Percentiles rank a stretch among this genome's conserved stretches.
Evolutionary conservation across 2,113 vertebrate genomes (phyloP).

Genomic region (Picathartes gymnocephalus): DNA sequence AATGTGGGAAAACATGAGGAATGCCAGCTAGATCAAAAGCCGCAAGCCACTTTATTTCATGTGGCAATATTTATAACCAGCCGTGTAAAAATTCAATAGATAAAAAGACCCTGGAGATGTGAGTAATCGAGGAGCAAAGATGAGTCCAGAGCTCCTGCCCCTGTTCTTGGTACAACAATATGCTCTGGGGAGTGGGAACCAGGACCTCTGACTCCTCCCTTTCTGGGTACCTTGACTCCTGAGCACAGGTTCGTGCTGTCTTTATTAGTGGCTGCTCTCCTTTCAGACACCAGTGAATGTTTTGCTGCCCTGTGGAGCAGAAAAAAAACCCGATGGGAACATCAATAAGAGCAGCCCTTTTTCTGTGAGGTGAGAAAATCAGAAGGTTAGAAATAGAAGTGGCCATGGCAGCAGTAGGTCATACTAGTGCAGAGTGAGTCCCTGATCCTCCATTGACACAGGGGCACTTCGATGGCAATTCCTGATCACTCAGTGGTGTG

Average conservation of each 20-base stretch:
- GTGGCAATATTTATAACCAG: background rate
- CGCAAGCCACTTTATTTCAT: background rate
- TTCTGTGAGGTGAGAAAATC: background rate
- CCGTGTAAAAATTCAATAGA: background rate
- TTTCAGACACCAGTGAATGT: background rate
- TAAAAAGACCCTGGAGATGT: background rate
- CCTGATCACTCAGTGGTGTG: fast-evolving
- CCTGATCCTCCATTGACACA: background rate
- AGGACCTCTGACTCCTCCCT: background rate
- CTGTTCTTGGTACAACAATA: fast-evolving
- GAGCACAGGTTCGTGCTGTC: background rate
- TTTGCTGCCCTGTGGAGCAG: background rate
- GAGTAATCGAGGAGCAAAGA: background rate
- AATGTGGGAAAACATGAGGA: background rate
- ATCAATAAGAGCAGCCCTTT: background rate
- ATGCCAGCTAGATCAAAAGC: background rate
- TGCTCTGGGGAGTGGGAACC: background rate
- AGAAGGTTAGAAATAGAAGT: background rate
- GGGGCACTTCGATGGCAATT: fast-evolving
- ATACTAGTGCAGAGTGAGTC: fast-evolving
- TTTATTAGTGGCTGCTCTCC: background rate
- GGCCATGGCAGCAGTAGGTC: background rate
- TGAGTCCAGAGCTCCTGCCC: background rate
- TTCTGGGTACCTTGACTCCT: background rate
- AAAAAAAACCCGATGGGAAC: fast-evolving